Conservation (phyloP, 2,888 invertebrate genomes). For the Masnerella sp. region DNA sequence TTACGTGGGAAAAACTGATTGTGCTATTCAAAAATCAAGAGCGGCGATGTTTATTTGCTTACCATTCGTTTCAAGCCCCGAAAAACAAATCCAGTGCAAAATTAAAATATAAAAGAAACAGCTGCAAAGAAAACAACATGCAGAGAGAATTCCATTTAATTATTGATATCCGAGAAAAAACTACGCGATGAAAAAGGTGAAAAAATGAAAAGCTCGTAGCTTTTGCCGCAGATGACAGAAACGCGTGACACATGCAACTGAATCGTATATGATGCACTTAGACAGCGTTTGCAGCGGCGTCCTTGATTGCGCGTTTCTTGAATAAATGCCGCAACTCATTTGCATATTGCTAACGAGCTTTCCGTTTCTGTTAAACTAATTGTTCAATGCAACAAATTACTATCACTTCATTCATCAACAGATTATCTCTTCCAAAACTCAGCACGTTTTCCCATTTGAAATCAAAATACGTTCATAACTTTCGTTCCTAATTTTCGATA, state of each 20-base stretch:
- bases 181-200: background rate
- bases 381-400: background rate
- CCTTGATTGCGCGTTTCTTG: constrained; percentile 30
- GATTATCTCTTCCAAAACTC: background rate
- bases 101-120: too few relatives aligned
- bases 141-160: background rate
- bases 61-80: too few relatives aligned
- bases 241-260: background rate
- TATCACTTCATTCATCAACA: background rate
- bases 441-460: too few relatives aligned
- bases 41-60: too few relatives aligned
- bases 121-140: too few relatives aligned
- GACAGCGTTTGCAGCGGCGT: constrained; percentile 9
- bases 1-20: too few relatives aligned
- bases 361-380: background rate
- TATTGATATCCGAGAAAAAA: background rate
- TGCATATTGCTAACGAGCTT: constrained; percentile 13
- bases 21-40: too few relatives aligned
- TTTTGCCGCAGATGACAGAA: background rate
- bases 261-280: constrained; percentile 17
- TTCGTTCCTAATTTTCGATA: too few relatives aligned
- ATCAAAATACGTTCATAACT: too few relatives aligned
- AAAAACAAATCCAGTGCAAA: too few relatives aligned
- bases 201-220: background rate
- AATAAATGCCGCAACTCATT: constrained; percentile 26